phyloP scores from a whole-genome alignment of 2,888 invertebrate genomes.

The Monochamus alternatus region DNA sequence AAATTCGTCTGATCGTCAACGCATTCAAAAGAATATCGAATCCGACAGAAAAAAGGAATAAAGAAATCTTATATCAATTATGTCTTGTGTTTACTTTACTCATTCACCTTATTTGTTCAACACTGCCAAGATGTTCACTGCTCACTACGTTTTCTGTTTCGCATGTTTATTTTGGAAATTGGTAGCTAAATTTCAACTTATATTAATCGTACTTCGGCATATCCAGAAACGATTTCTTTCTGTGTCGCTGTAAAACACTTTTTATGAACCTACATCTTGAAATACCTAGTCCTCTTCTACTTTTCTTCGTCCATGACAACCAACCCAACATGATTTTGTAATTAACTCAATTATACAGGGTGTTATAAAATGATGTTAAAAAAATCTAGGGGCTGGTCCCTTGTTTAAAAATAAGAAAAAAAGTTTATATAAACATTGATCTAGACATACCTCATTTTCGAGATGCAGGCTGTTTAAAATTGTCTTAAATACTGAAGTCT shows the following conservation, averaged over 20 bases:
- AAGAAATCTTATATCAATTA: constrained; percentile 42
- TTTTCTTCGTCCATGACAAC: too few species aligned
- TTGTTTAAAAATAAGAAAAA: too few species aligned
- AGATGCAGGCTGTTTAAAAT: too few species aligned
- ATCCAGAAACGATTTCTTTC: neutral
- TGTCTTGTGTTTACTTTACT: constrained; percentile 50
- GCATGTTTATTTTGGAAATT: constrained; percentile 43
- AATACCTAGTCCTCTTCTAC: too few species aligned
- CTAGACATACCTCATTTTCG: too few species aligned
- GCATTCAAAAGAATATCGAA: neutral
- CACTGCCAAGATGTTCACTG: constrained; percentile 45
- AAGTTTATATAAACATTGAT: too few species aligned
- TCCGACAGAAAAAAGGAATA: constrained; percentile 19
- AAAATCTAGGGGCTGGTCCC: too few species aligned
- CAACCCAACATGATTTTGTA: too few species aligned
- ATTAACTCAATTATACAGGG: too few species aligned
- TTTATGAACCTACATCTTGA: neutral
- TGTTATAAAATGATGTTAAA: too few species aligned
- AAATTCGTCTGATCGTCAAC: constrained; percentile 7
- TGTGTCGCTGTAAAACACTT: neutral
- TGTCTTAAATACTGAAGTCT: too few species aligned
- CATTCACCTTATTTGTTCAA: constrained; percentile 51
- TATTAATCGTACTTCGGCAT: constrained; percentile 8
- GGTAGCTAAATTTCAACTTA: constrained; percentile 30
- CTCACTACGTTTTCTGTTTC: constrained; percentile 43